Percentiles rank a stretch among this genome's conserved stretches.
phyloP scores from a whole-genome alignment of 1,140 invertebrate species.

The Zaprionus camerounensis region DNA sequence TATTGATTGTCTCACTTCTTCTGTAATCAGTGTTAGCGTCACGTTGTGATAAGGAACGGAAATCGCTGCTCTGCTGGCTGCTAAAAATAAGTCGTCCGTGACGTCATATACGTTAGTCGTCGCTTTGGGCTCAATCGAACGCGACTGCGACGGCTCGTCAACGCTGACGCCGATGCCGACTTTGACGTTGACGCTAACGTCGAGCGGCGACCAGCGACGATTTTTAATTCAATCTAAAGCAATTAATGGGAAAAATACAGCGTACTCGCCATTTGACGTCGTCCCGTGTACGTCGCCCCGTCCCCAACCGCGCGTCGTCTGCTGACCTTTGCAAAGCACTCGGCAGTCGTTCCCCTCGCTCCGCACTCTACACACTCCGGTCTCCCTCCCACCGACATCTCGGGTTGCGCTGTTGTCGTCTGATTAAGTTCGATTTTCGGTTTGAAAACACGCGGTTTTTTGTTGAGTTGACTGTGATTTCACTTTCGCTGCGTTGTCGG shows the following conservation, averaged over 20 bases:
- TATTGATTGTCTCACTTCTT: not conserved
- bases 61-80: conserved; percentile 28
- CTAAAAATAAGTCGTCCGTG: conserved; percentile 48
- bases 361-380: not conserved
- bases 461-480: conserved; percentile 46
- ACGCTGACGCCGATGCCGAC: not conserved
- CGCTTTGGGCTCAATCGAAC: conserved; percentile 21
- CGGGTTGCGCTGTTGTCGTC: conserved; percentile 13
- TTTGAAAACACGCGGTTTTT: conserved; percentile 67
- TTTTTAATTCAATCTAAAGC: conserved; percentile 80
- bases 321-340: conserved; percentile 62
- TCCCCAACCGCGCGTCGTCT: conserved; percentile 17
- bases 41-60: conserved; percentile 59
- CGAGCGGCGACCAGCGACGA: conserved; percentile 21
- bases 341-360: not conserved
- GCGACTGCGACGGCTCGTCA: not conserved
- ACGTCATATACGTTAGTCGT: conserved; percentile 55
- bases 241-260: conserved; percentile 67
- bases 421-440: conserved; percentile 68
- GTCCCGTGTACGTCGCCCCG: not conserved
- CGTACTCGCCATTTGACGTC: conserved; percentile 36
- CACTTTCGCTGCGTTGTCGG: conserved; percentile 65
- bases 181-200: not conserved
- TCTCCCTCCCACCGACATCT: not conserved
- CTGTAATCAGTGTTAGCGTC: conserved; percentile 45